phyloP scores from a whole-genome alignment of 2,888 invertebrate genomes.

The Sinopyrophorus schimmeli region DNA sequence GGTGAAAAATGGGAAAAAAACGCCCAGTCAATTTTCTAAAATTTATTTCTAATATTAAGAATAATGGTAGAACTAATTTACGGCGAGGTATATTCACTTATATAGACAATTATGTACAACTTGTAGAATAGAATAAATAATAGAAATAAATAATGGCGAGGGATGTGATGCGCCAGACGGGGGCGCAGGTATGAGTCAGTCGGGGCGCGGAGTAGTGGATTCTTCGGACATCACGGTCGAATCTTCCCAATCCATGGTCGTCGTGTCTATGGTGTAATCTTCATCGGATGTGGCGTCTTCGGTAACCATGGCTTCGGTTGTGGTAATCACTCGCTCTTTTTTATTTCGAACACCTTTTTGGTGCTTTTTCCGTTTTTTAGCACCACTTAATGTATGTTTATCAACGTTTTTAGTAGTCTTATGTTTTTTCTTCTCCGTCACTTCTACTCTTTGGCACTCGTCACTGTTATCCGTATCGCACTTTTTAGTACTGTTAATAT shows the following conservation, averaged over 20 bases:
- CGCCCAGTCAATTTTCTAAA: too few relatives aligned
- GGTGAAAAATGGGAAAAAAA: too few relatives aligned
- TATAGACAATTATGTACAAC: constrained; percentile 51
- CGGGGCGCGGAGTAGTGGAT: constrained; percentile 43
- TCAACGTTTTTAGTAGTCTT: constrained; percentile 56
- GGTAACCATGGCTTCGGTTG: constrained; percentile 23
- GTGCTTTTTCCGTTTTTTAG: constrained; percentile 60
- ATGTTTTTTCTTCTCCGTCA: constrained; percentile 49
- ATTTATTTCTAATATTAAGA: too few relatives aligned
- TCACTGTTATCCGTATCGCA: constrained; percentile 42
- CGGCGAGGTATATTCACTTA: constrained; percentile 51
- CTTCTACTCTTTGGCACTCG: constrained; percentile 55
- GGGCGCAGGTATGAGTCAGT: constrained; percentile 47
- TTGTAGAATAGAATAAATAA: constrained; percentile 55
- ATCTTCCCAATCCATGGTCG: constrained; percentile 54
- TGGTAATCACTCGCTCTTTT: constrained; percentile 47
- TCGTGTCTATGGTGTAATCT: constrained; percentile 53
- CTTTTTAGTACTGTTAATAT: constrained; percentile 35
- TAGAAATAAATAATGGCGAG: constrained; percentile 51
- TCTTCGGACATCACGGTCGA: constrained; percentile 48
- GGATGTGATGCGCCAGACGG: constrained; percentile 24
- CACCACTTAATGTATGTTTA: constrained; percentile 49
- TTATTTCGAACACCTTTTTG: constrained; percentile 54
- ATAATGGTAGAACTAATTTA: too few relatives aligned
- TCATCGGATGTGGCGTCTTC: constrained; percentile 56